Evolutionary conservation across 1,140 invertebrate species (phyloP), one percentile per base, ranked within the genome.

Genomic region (Mercenaria mercenaria): DNA sequence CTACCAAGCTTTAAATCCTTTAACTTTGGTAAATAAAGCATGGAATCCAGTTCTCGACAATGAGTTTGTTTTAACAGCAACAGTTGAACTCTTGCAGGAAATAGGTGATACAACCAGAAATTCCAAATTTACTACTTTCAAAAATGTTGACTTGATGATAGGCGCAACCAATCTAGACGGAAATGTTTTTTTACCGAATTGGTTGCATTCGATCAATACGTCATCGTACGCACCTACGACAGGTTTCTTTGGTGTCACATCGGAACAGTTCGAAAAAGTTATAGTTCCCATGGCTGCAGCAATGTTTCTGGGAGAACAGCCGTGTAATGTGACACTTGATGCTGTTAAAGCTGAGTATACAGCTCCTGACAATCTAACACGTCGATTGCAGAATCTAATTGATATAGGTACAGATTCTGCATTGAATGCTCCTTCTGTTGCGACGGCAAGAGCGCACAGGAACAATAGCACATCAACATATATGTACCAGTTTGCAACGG

Each of bases 61-160:
- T 11, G 84, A 88, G 26, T 69, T 92, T 34, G 72, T 92, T 8
- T 13, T 50, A 15, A 47, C 18, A 8, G 26, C 11, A 43, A 77
- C 74, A 8, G 64, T 64, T 29, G 43, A 39, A 20, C 23, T 74
- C 29, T 74, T 83, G 0, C n/a, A 52, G 0, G 8, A 29, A 34
- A 20, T 91, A 39, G 41, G 89, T 61, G 26, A 77, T 72, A 29
- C 61, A 32, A 15, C 72, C 39, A 23, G 37, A 41, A 52, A 29
- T 20, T 32, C 79, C 41, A n/a, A 61, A 47, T 61, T 72, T 56
- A 26, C 20, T 20, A 50, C 52, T 29, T 90, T 88, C 41, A 59
- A 82, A 20, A 43, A 69, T 39, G 56, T 90, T 15, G 91, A 92
- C 39, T 34, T 92, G 23, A 91, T 92, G 88, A 83, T 85, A 4